Evolutionary conservation across 1,140 invertebrate species (phyloP), one percentile per base, ranked within the genome.

Genomic region (Camponotus pennsylvanicus): DNA sequence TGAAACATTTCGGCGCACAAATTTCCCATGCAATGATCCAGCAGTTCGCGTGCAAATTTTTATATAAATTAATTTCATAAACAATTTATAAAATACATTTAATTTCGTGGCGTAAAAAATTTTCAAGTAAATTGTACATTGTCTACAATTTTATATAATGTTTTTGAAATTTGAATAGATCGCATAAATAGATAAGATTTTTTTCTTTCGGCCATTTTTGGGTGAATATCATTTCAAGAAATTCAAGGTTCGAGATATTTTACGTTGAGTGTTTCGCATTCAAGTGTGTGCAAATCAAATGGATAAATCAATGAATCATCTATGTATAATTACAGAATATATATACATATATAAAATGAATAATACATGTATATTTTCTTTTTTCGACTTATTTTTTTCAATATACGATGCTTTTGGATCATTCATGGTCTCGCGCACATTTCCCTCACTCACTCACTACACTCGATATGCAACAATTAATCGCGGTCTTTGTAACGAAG

Each of bases 401-500:
- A 61, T 7, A 27, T 11, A 63, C 11, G 59, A n/a, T 49, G 49
- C 55, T n/a, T 63, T 34, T 13, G n/a, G 40, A 83, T 75, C 79
- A 83, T 57, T 57, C 59, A 61, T 83, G 69, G 18, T 71, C 59
- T 73, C 21, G 66, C n/a, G 45, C 15, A 6, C 7, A 64, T 15
- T 55, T 73, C 34, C 45, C 34, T 80, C 64, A 15, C 18, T 80
- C 78, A 18, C 40, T 32, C 55, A 45, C 13, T 73, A 73, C 42
- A 27, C 40, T 61, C 79, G 79, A 82, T 73, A 73, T 61, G 55
- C 79, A 83, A 83, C 79, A 71, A 83, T 83, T 70, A 88, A 88
- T 85, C 18, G 78, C 52, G 80, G 80, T 67, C 66, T 57, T 18
- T 42, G 11, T 86, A 64, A 71, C 61, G 52, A 76, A 78, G 77